These are phyloP conservation scores for Ardeotis arabs DNA, from an alignment of 2,113 vertebrate genomes.

Conservation along the genomic window DNA sequence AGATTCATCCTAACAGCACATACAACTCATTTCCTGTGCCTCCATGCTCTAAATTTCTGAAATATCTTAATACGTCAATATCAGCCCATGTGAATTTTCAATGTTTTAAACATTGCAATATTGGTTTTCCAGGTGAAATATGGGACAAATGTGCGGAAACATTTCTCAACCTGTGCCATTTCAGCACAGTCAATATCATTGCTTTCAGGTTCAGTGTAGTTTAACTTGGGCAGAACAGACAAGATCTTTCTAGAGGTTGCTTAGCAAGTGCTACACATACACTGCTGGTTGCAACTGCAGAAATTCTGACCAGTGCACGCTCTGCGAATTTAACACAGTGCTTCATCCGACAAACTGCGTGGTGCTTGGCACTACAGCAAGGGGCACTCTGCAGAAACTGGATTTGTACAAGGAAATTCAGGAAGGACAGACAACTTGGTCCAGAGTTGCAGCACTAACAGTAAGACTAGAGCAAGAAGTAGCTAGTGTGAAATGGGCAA, in stretches of 20 bases:
- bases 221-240: background rate
- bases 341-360: rapidly evolving
- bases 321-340: background rate
- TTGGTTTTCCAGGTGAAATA: background rate
- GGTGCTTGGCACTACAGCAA: background rate
- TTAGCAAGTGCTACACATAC: rapidly evolving
- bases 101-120: background rate
- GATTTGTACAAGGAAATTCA: no score
- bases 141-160: background rate
- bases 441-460: background rate
- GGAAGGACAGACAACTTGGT: background rate
- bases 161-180: background rate
- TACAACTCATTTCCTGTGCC: background rate
- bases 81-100: background rate
- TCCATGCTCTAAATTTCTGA: background rate
- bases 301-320: background rate
- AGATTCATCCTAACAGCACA: background rate
- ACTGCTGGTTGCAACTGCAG: background rate
- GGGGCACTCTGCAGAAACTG: background rate
- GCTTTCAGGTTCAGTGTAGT: background rate
- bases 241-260: background rate
- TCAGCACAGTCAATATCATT: background rate
- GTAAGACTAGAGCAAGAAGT: background rate
- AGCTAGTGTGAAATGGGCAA: background rate
- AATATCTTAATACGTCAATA: background rate